Evolutionary conservation across 2,888 invertebrate species (phyloP), one percentile per base, ranked within the genome.

Genomic region (Scaptomyza tumidula): DNA sequence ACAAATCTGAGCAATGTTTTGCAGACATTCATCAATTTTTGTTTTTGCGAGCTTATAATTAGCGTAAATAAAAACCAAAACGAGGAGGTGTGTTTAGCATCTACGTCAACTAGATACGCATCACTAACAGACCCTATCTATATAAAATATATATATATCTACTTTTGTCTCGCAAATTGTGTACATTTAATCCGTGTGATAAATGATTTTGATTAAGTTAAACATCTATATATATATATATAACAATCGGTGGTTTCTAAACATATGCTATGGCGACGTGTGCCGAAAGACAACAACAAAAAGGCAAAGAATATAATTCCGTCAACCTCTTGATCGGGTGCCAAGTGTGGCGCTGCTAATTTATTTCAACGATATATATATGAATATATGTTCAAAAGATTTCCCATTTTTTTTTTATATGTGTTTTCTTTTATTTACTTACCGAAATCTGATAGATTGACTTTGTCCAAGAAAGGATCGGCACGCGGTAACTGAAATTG

Each of bases 381-480:
- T 37, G 43, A 54, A 77, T 75, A 77, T 75, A 62, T 57, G 53
- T 54, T 61, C 55, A 50, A 57, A 19, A 53, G 46, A 53, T 29
- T 19, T n/a, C 37, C 43, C 3, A 3, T 0, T 6, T 7, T 9
- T 0, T 29, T 13, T 49, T 46, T 16, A 0, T 29, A 4, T 57
- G 43, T 16, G 3, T 1, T n/a, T 24, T 33, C 33, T 33, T 0
- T 29, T 0, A 14, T 62, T n/a, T 55, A 94, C 95, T 95, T 92
- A 96, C 95, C 95, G 87, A 96, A 94, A 93, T 96, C 96, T 53
- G 95, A 95, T 80, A 95, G 92, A 90, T 94, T 95, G 85, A 96
- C 95, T 94, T 97, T 97, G 92, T 97, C 97, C 93, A 98, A 92
- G 93, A 97, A 98, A 49, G 97, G 97, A 93, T 97, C 97, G 54